Percentiles rank a stretch among this genome's conserved stretches.
Conservation (phyloP, 2,888 invertebrate genomes). For the Ashinkailepas kermadecensis region DNA sequence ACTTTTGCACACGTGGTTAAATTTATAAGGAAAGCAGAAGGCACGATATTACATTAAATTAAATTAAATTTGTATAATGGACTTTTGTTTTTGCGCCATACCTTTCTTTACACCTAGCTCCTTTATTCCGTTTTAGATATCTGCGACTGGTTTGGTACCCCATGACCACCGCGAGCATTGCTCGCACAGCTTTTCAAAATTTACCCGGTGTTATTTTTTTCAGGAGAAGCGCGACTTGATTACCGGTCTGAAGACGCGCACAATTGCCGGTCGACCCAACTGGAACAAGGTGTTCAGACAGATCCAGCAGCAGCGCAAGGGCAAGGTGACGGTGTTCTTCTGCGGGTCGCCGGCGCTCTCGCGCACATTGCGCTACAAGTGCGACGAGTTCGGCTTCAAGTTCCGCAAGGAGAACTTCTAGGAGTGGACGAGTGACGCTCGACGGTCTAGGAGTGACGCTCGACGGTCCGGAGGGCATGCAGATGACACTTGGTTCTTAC, state of each 20-base stretch:
- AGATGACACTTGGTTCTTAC: too few species aligned
- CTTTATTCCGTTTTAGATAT: too few species aligned
- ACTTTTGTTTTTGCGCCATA: not conserved
- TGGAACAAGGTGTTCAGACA: conserved; percentile 85
- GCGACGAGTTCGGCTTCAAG: conserved; percentile 78
- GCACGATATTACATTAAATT: too few species aligned
- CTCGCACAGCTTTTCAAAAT: too few species aligned
- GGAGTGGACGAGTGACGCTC: conserved; percentile 26
- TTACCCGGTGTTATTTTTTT: not conserved
- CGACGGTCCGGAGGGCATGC: too few species aligned
- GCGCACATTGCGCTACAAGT: conserved; percentile 68
- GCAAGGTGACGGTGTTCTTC: conserved; percentile 85
- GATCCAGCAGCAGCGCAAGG: conserved; percentile 73
- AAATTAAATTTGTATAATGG: too few species aligned
- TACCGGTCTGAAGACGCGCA: conserved; percentile 84
- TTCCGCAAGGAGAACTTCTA: conserved; percentile 82
- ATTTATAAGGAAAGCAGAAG: too few species aligned
- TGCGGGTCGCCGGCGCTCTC: conserved; percentile 84
- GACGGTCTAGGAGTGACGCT: too few species aligned
- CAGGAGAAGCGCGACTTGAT: conserved; percentile 86
- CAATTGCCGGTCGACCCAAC: conserved; percentile 87
- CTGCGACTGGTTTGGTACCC: too few species aligned
- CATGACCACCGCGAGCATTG: too few species aligned
- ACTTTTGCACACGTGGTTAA: too few species aligned
- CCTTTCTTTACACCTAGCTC: too few species aligned